Conservation (phyloP, 2,797 vertebrate genomes). For the Meda fulgida region DNA sequence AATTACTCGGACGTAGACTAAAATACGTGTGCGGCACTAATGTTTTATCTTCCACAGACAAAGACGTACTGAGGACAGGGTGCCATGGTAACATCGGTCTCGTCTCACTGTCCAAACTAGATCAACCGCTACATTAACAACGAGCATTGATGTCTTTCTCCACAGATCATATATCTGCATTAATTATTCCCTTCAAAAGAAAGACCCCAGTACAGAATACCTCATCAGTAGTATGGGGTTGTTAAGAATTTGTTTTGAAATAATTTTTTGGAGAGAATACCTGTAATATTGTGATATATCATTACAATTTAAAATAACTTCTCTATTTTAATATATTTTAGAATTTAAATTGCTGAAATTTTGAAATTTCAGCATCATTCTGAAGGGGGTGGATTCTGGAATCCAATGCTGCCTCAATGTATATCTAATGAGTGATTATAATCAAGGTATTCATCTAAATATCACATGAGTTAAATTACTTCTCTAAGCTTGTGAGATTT, state of each 20-base stretch:
- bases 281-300: not conserved
- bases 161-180: constrained; percentile 27
- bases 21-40: constrained; percentile 15
- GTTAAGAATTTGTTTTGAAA: not conserved
- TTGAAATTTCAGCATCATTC: not conserved
- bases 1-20: not conserved
- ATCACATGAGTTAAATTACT: too few species aligned
- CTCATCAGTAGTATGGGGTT: not conserved
- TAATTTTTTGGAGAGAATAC: not conserved
- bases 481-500: too few species aligned
- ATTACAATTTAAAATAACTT: not conserved
- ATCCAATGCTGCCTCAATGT: not conserved
- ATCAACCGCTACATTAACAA: constrained; percentile 31
- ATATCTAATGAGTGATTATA: too few species aligned
- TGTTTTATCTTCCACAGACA: constrained; percentile 50
- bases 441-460: too few species aligned
- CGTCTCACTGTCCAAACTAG: constrained; percentile 17
- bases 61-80: constrained; percentile 37
- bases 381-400: too few species aligned
- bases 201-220: not conserved
- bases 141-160: not conserved
- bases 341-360: too few species aligned
- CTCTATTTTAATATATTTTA: not conserved
- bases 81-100: constrained; percentile 57
- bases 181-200: constrained; percentile 9